A percentile compares a stretch with the other conserved stretches of the same genome.
Evolutionary conservation across 2,888 invertebrate genomes (phyloP).

Genomic region (Slavum lentiscoides): DNA sequence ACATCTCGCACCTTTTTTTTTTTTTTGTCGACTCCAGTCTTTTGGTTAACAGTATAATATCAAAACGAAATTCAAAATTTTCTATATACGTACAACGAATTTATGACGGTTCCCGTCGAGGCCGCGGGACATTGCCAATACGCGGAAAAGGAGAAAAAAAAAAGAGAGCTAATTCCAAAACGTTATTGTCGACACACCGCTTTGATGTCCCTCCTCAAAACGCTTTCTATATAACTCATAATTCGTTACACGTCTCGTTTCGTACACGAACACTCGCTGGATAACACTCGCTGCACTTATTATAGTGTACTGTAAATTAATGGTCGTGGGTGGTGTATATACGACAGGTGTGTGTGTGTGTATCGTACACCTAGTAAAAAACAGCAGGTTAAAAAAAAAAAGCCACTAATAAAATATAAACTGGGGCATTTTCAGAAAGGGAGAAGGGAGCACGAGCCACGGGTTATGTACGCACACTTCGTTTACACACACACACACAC

Average conservation of each 20-base stretch:
- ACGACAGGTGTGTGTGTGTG: not conserved
- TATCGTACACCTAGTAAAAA: not conserved
- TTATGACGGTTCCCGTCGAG: too few species aligned
- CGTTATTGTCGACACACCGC: not conserved
- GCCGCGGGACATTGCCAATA: too few species aligned
- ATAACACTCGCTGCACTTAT: too few species aligned
- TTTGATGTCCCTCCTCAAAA: not conserved
- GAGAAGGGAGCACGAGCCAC: slow-evolving; percentile 35
- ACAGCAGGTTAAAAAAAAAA: slow-evolving; percentile 9
- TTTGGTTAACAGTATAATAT: too few species aligned
- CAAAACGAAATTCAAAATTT: too few species aligned
- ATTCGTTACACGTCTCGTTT: not conserved
- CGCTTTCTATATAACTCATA: not conserved
- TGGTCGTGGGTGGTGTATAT: not conserved
- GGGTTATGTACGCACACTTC: not conserved
- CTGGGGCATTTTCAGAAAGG: slow-evolving; percentile 14
- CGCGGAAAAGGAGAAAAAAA: not conserved
- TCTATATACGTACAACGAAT: too few species aligned
- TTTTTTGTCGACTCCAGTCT: too few species aligned
- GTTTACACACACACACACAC: not conserved
- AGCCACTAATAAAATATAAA: slow-evolving; percentile 27
- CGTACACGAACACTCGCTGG: too few species aligned
- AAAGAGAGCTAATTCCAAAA: not conserved
- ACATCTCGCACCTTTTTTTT: too few species aligned
- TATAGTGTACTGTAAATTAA: not conserved